phyloP scores from a whole-genome alignment of 2,797 vertebrate genomes.

The Cercopithecus neglectus region DNA sequence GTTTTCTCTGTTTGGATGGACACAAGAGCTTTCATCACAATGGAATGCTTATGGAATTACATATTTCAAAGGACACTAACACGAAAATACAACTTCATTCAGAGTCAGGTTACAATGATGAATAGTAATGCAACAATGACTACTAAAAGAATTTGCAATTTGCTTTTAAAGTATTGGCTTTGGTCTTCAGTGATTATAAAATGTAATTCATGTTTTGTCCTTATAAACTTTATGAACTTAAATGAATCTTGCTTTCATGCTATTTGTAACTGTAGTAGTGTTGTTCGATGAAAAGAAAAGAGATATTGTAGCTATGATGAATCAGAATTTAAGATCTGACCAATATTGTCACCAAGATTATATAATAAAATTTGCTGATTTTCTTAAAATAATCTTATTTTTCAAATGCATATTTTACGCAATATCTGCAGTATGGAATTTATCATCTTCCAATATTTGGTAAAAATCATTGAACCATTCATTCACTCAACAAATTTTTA shows the following conservation, averaged over 20 bases:
- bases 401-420: slow-evolving; percentile 28
- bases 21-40: slow-evolving; percentile 69
- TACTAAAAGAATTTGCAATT: slow-evolving; percentile 61
- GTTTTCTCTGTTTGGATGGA: slow-evolving; percentile 72
- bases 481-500: slow-evolving; percentile 29
- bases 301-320: slow-evolving; percentile 12
- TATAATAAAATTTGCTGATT: not conserved
- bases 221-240: slow-evolving; percentile 58
- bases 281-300: slow-evolving; percentile 55
- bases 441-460: slow-evolving; percentile 25
- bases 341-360: not conserved
- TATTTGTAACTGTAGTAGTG: not conserved
- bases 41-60: slow-evolving; percentile 73
- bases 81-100: slow-evolving; percentile 64
- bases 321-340: slow-evolving; percentile 42
- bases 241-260: slow-evolving; percentile 30
- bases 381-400: slow-evolving; percentile 47
- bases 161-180: slow-evolving; percentile 63
- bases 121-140: slow-evolving; percentile 58
- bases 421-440: not conserved
- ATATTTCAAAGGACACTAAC: slow-evolving; percentile 65
- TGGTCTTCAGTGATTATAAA: slow-evolving; percentile 48
- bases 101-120: slow-evolving; percentile 62
- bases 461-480: slow-evolving; percentile 20
- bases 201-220: slow-evolving; percentile 53